Evolutionary conservation across 2,797 vertebrate genomes (phyloP), one percentile per base, ranked within the genome.

Genomic region (Chiroxiphia lanceolata): DNA sequence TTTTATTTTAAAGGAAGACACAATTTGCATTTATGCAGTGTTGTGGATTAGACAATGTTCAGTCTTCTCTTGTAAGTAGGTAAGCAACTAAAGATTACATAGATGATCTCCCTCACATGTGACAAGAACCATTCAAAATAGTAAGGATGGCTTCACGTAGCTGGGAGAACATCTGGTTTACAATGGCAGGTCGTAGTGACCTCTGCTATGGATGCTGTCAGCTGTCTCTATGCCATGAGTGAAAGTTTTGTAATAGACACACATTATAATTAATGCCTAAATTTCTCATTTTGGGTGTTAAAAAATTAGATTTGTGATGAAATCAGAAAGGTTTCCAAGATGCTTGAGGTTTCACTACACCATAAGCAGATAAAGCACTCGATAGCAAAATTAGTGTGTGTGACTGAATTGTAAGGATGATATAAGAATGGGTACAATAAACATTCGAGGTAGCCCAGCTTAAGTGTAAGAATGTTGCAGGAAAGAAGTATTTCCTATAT

Each of bases 161-260:
- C 31, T 42, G 31, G 42, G 38, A 87, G 63, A 85, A 42, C 15
- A 54, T 15, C 21, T 44, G 50, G 21, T 14, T 87, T 54, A 68
- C 1, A 3, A 23, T 36, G 23, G 20, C 27, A 64, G 12, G 17
- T 34, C 0, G 0, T 26, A 60, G 13, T 60, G 38, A 83, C 56
- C 38, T 78, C 67, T 50, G 18, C 74, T 33, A 23, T 12, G 44
- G 48, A 44, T 74, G 36, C 27, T 36, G n/a, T 56, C n/a, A 51
- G 60, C 60, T 38, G 10, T 25, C 34, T 65, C 40, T 5, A 0
- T 19, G 23, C 5, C 36, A 63, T n/a, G 31, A 76, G 13, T 63
- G n/a, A 50, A 72, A 54, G 17, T 21, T 89, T 67, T 83, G 8
- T 42, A 56, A 87, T 1, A 4, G 22, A 34, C 0, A 2, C 13